phyloP scores from a whole-genome alignment of 1,140 invertebrate species.

The Reticulitermes speratus region DNA sequence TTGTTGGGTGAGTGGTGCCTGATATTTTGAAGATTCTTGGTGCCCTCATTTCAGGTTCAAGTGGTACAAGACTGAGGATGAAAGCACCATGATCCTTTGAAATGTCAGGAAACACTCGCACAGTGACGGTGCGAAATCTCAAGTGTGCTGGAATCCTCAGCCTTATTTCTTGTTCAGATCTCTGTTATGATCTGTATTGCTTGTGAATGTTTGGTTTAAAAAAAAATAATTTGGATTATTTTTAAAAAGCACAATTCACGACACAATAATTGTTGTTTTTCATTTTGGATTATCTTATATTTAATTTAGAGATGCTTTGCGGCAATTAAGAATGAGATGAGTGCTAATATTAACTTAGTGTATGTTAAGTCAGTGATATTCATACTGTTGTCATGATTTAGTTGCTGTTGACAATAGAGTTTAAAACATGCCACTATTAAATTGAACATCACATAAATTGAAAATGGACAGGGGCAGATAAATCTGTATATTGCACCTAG shows the following conservation, averaged over 20 bases:
- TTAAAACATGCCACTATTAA: neutral
- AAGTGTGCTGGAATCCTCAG: no score
- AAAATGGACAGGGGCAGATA: neutral
- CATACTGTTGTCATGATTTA: neutral
- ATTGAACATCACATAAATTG: constrained; percentile 5
- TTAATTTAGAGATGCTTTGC: neutral
- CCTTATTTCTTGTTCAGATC: neutral
- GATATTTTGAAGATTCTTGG: no score
- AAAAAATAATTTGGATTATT: neutral
- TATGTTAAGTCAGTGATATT: neutral
- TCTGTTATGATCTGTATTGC: neutral
- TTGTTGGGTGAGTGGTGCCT: no score
- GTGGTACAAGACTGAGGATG: no score
- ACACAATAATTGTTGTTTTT: neutral
- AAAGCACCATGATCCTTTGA: no score
- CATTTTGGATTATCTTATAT: neutral
- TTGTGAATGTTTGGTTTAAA: neutral
- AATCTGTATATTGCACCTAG: neutral
- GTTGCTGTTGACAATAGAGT: neutral
- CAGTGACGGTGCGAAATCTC: no score
- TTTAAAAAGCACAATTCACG: neutral
- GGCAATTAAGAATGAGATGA: neutral
- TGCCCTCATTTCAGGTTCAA: no score
- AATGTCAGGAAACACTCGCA: no score
- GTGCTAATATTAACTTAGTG: neutral